phyloP scores from a whole-genome alignment of 2,113 vertebrate species.

The Oryctolagus cuniculus region DNA sequence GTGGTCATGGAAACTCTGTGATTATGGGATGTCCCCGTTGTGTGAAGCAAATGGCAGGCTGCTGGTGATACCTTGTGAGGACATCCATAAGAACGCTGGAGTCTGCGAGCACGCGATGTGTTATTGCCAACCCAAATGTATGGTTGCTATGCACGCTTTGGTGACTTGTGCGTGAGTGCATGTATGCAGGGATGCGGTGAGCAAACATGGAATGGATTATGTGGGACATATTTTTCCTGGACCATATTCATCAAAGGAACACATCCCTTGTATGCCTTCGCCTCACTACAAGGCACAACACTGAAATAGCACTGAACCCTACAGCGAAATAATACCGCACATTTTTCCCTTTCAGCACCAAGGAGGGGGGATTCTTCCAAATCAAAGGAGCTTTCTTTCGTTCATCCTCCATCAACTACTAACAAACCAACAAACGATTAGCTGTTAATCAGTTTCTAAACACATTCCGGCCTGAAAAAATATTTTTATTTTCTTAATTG shows the following conservation, averaged over 20 bases:
- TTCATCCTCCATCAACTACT: constrained; percentile 43
- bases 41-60: constrained; percentile 10
- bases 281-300: neutral
- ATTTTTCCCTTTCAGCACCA: neutral
- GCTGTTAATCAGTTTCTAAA: constrained; percentile 20
- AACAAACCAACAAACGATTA: neutral
- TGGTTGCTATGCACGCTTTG: neutral
- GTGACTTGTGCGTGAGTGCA: neutral
- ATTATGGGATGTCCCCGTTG: constrained; percentile 4
- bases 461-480: constrained; percentile 21
- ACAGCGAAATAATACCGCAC: neutral
- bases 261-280: neutral
- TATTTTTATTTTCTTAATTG: constrained; percentile 58
- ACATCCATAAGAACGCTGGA: neutral
- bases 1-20: constrained; percentile 2
- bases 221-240: neutral
- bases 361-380: neutral
- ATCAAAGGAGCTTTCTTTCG: neutral
- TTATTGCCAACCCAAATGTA: constrained; percentile 20
- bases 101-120: neutral
- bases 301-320: neutral
- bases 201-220: neutral
- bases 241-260: constrained; percentile 16
- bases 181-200: neutral
- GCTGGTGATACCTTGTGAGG: neutral